Evolutionary conservation across 2,888 invertebrate genomes (phyloP), one percentile per base, ranked within the genome.

Genomic region (Ochropleura leucogaster): DNA sequence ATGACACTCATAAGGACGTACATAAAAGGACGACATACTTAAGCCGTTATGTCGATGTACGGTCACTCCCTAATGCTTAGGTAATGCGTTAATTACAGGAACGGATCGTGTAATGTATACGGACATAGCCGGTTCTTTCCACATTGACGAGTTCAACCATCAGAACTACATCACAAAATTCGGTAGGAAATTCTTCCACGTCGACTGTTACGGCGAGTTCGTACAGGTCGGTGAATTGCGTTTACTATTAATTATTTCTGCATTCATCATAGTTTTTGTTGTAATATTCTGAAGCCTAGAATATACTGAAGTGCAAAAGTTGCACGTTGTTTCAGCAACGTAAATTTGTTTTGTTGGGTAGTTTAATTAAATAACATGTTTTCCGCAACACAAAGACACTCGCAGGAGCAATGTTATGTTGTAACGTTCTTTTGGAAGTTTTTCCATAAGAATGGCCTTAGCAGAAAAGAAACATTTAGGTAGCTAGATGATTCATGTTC

Each of bases 131-230:
- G 95, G 95, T 0, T 83, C 84, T 0, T 94, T 91, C 73, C 91
- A 84, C 69, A 64, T 94, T n/a, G 95, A 95, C 72, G 91, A 93
- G n/a, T 95, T 84, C 72, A 93, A 93, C 16, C 96, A 96, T 72
- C 90, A 93, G 76, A 90, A 93, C 10, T 95, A 95, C 81, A 82
- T 89, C n/a, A 89, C 89, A 9, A 88, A 94, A 47, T 86, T 91
- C 59, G 93, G 92, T 0, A 74, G 93, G 51, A 84, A 83, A 1
- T 70, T 82, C 10, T 93, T 84, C 74, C 95, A 96, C 40, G 64
- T 92, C 0, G 86, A 89, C 72, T 94, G 94, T 70, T 76, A 88
- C 0, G 94, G 93, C 0, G 69, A 90, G 0, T 92, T 91, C 18
- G 72, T 82, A 16, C 78, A 91, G 88, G 95, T 94, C 74, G 60